Evolutionary conservation across 2,113 vertebrate genomes (phyloP).

Genomic region (Sporophila hypoxantha): DNA sequence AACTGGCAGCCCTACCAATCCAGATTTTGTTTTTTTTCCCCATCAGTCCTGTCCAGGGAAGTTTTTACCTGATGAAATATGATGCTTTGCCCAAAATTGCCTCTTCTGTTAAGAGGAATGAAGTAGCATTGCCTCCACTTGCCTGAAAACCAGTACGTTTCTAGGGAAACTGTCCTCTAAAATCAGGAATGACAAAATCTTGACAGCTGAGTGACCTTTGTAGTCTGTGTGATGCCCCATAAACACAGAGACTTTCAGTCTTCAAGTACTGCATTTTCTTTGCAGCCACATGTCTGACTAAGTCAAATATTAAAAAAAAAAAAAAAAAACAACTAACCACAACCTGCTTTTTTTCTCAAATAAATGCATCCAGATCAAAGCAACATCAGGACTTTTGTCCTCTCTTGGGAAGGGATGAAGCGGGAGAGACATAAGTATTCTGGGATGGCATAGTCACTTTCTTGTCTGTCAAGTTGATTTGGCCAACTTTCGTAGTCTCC

Average conservation of each 20-base stretch:
- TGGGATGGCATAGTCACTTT: neutral
- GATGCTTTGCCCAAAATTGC: neutral
- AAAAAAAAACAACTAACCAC: neutral
- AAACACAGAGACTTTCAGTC: neutral
- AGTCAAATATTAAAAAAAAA: neutral
- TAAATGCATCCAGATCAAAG: neutral
- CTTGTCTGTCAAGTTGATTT: neutral
- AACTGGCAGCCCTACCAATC: neutral
- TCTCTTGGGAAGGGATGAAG: neutral
- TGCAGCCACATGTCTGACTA: neutral
- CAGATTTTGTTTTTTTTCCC: neutral
- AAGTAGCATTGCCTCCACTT: rapidly evolving
- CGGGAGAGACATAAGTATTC: neutral
- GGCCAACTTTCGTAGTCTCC: neutral
- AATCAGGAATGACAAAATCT: neutral
- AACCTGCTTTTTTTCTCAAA: neutral
- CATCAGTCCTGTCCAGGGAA: neutral
- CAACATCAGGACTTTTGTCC: neutral
- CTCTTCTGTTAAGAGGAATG: neutral
- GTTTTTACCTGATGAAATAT: neutral
- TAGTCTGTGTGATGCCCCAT: neutral
- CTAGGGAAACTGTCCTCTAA: neutral
- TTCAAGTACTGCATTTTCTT: neutral
- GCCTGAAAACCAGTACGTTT: neutral
- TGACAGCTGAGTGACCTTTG: neutral